phyloP scores from a whole-genome alignment of 2,797 vertebrate genomes.

The Anguilla megastoma region DNA sequence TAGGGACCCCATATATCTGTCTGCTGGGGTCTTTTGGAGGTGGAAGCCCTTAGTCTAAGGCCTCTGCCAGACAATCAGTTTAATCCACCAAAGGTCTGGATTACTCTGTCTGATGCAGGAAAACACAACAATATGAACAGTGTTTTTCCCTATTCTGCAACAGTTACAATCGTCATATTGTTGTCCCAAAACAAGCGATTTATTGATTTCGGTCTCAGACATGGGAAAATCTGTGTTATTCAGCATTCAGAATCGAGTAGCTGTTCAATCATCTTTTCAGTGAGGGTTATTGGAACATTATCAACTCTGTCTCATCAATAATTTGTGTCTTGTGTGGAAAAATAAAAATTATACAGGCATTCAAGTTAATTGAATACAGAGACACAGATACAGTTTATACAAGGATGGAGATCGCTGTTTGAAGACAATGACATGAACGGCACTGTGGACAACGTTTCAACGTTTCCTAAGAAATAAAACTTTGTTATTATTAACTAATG shows the following conservation, averaged over 20 bases:
- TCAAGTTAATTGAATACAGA: too few relatives aligned
- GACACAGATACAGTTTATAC: too few relatives aligned
- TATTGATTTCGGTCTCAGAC: background rate
- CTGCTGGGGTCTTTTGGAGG: background rate
- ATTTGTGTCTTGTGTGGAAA: background rate
- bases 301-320: background rate
- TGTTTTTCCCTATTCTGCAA: background rate
- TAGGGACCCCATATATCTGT: background rate
- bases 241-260: background rate
- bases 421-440: too few relatives aligned
- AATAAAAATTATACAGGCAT: background rate
- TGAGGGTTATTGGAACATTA: background rate
- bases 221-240: background rate
- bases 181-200: background rate
- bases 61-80: constrained; percentile 41
- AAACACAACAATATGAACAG: background rate
- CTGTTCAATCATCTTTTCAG: background rate
- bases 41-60: constrained; percentile 33
- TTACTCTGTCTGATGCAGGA: constrained; percentile 39
- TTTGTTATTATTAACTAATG: too few relatives aligned
- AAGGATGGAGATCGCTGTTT: too few relatives aligned
- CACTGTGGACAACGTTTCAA: too few relatives aligned
- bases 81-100: constrained; percentile 47
- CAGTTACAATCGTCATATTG: background rate
- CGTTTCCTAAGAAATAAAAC: too few relatives aligned